These are phyloP conservation scores for Drosophila flavopinicola DNA, from an alignment of 2,888 invertebrate genomes.

Conservation along the genomic window DNA sequence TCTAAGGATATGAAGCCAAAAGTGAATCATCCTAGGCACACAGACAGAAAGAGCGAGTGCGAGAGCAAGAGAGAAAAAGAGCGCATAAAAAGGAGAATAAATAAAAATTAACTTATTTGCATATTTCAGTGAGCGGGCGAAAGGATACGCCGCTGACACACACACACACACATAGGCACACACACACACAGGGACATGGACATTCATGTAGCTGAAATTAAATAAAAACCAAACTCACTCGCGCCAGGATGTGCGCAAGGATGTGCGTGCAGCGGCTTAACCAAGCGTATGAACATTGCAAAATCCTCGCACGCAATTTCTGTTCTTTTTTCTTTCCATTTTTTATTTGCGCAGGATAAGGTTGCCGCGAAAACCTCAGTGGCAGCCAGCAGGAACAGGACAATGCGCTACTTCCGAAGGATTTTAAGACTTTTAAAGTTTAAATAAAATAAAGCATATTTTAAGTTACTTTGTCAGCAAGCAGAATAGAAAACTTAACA, in stretches of 20 bases:
- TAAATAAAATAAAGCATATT: background rate
- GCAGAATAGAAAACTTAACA: too few relatives aligned
- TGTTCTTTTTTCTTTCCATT: slow-evolving; percentile 8
- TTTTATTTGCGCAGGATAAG: slow-evolving; percentile 27
- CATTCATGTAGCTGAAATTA: slow-evolving; percentile 64
- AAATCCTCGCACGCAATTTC: slow-evolving; percentile 67
- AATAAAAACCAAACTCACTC: slow-evolving; percentile 59
- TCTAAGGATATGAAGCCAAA: slow-evolving; percentile 58
- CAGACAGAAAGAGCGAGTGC: background rate
- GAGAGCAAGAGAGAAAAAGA: background rate
- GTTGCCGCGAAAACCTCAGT: slow-evolving; percentile 7
- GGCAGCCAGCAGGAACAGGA: background rate
- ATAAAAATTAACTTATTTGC: slow-evolving; percentile 80
- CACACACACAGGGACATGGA: slow-evolving; percentile 28
- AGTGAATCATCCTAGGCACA: slow-evolving; percentile 64
- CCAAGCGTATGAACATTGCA: slow-evolving; percentile 69
- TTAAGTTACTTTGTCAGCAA: too few relatives aligned
- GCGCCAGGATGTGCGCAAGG: slow-evolving; percentile 62
- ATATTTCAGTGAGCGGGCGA: slow-evolving; percentile 73
- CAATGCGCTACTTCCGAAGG: slow-evolving; percentile 5
- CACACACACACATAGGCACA: slow-evolving; percentile 5
- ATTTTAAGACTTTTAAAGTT: background rate
- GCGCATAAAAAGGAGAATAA: slow-evolving; percentile 45
- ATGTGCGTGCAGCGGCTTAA: slow-evolving; percentile 65
- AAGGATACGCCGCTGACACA: slow-evolving; percentile 52